These are phyloP conservation scores for Thera obeliscata DNA, from an alignment of 2,888 invertebrate genomes.

Conservation along the genomic window DNA sequence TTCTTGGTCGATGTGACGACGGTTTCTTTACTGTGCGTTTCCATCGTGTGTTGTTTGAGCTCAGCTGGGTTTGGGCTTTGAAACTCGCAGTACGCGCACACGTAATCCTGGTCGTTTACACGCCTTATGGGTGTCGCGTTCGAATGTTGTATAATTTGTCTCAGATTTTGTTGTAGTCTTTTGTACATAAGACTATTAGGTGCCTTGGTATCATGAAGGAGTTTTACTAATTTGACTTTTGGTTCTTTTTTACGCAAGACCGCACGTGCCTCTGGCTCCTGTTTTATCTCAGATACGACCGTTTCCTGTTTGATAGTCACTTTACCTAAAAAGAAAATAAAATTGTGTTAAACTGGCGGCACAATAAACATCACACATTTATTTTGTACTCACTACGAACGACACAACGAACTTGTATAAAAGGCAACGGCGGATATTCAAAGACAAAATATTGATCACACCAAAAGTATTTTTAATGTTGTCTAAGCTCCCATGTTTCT, in stretches of 20 bases:
- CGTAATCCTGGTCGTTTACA: conserved; percentile 33
- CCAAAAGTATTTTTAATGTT: too few species aligned
- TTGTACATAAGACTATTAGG: conserved; percentile 15
- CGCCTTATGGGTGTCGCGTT: conserved; percentile 42
- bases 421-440: neutral
- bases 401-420: neutral
- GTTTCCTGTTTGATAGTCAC: conserved; percentile 24
- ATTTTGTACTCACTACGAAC: neutral
- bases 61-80: conserved; percentile 30
- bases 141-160: conserved; percentile 29
- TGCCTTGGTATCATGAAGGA: conserved; percentile 11
- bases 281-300: conserved; percentile 10
- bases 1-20: conserved; percentile 19
- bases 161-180: conserved; percentile 30
- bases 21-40: conserved; percentile 31
- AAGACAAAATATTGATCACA: too few species aligned
- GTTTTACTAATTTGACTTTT: conserved; percentile 23
- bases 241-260: conserved; percentile 7
- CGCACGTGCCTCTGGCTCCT: conserved; percentile 2
- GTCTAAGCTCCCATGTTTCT: too few species aligned
- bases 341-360: conserved; percentile 13
- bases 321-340: conserved; percentile 30
- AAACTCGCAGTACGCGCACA: conserved; percentile 40
- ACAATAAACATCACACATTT: conserved; percentile 2
- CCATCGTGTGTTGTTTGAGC: conserved; percentile 39